A percentile compares a stretch with the other conserved stretches of the same genome.
These are phyloP conservation scores for Bhutanitis thaidina DNA, from an alignment of 2,888 invertebrate genomes.

Conservation along the genomic window DNA sequence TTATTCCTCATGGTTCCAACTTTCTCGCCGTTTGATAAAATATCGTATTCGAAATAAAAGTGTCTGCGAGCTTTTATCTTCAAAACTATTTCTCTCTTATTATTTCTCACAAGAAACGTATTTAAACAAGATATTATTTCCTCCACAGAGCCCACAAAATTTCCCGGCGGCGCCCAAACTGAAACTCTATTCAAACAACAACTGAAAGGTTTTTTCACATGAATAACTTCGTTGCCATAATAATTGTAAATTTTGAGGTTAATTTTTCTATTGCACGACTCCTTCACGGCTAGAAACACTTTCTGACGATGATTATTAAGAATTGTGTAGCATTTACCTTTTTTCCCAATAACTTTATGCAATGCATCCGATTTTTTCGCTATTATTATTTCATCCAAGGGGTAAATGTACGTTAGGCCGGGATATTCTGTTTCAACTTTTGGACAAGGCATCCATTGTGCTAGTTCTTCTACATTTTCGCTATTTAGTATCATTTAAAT, in stretches of 20 bases:
- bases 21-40: conserved; percentile 26
- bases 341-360: conserved; percentile 42
- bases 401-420: conserved; percentile 45
- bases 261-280: conserved; percentile 31
- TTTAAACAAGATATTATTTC: conserved; percentile 25
- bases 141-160: conserved; percentile 45
- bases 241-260: conserved; percentile 47
- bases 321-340: conserved; percentile 43
- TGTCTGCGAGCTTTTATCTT: conserved; percentile 33
- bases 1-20: conserved; percentile 39
- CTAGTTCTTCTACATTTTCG: conserved; percentile 14
- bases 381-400: conserved; percentile 44
- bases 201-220: conserved; percentile 35
- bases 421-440: conserved; percentile 35
- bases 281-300: conserved; percentile 47
- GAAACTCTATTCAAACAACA: conserved; percentile 33
- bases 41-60: conserved; percentile 31
- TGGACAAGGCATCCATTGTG: conserved; percentile 58
- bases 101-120: conserved; percentile 39
- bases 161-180: conserved; percentile 52
- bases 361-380: conserved; percentile 38
- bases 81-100: conserved; percentile 28
- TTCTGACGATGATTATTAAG: conserved; percentile 51
- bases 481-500: conserved; percentile 14
- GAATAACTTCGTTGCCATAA: conserved; percentile 57